phyloP scores from a whole-genome alignment of 2,888 invertebrate species.

The Heliconius sara region DNA sequence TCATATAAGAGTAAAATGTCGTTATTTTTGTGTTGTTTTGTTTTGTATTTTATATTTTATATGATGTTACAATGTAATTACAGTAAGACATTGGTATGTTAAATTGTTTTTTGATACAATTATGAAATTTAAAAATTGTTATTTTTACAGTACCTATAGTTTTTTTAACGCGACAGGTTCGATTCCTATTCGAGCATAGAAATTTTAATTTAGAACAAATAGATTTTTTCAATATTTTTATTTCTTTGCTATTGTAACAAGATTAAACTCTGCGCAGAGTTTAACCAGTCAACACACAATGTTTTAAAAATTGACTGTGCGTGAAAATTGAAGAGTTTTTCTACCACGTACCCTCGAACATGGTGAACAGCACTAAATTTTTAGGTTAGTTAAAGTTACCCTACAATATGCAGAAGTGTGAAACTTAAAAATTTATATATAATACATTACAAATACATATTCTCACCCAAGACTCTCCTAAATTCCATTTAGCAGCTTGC shows the following conservation, averaged over 20 bases:
- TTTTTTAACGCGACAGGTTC: background rate
- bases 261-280: background rate
- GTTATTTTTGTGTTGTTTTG: too few species aligned
- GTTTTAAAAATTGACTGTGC: background rate
- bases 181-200: background rate
- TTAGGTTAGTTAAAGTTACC: background rate
- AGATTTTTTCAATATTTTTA: background rate
- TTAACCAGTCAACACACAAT: background rate
- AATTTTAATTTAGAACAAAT: too few species aligned
- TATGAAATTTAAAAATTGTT: too few species aligned
- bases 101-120: too few species aligned
- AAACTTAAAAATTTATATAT: background rate
- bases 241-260: background rate
- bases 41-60: too few species aligned
- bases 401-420: background rate
- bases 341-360: background rate
- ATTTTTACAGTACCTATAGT: too few species aligned
- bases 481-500: constrained; percentile 73
- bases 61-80: too few species aligned
- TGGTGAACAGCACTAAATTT: too few species aligned
- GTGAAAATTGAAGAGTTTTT: background rate
- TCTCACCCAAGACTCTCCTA: constrained; percentile 71
- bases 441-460: background rate
- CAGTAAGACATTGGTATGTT: too few species aligned
- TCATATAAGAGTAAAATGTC: too few species aligned